Conservation (phyloP, 2,888 invertebrate genomes). For the Dolichopus griseipennis region DNA sequence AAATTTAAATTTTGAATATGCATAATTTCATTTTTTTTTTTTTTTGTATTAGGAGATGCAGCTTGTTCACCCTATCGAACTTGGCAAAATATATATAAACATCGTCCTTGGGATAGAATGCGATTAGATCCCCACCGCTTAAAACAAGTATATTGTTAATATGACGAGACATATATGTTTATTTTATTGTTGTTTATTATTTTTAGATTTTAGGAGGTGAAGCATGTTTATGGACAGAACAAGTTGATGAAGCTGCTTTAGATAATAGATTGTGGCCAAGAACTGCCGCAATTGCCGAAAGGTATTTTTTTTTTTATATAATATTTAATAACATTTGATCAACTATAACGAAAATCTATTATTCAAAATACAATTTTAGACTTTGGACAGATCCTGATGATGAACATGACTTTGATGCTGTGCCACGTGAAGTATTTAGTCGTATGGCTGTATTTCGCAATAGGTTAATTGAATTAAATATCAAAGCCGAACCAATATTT, state of each 20-base stretch:
- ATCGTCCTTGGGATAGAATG: slow-evolving; percentile 62
- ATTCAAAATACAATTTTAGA: slow-evolving; percentile 21
- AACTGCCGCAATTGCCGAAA: slow-evolving; percentile 70
- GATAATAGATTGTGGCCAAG: slow-evolving; percentile 78
- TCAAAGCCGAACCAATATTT: slow-evolving; percentile 43
- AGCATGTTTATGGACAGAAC: slow-evolving; percentile 79
- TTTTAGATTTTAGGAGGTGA: slow-evolving; percentile 56
- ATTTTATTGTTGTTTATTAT: neutral
- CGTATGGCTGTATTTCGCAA: slow-evolving; percentile 43
- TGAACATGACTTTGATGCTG: slow-evolving; percentile 39
- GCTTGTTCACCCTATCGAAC: slow-evolving; percentile 81
- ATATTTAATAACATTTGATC: neutral
- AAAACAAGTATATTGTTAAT: slow-evolving; percentile 33
- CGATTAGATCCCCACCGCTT: slow-evolving; percentile 36
- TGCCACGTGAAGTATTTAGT: slow-evolving; percentile 40
- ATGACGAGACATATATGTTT: neutral
- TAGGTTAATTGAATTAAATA: slow-evolving; percentile 40
- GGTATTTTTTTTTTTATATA: slow-evolving; percentile 34
- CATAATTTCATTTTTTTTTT: neutral
- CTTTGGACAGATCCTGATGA: slow-evolving; percentile 43
- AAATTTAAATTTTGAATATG: neutral
- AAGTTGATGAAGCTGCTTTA: slow-evolving; percentile 61
- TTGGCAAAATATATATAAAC: slow-evolving; percentile 81
- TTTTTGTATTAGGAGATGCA: slow-evolving; percentile 53
- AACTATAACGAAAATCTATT: neutral